phyloP scores from a whole-genome alignment of 2,888 invertebrate genomes.

The Pemphredon lugubris region DNA sequence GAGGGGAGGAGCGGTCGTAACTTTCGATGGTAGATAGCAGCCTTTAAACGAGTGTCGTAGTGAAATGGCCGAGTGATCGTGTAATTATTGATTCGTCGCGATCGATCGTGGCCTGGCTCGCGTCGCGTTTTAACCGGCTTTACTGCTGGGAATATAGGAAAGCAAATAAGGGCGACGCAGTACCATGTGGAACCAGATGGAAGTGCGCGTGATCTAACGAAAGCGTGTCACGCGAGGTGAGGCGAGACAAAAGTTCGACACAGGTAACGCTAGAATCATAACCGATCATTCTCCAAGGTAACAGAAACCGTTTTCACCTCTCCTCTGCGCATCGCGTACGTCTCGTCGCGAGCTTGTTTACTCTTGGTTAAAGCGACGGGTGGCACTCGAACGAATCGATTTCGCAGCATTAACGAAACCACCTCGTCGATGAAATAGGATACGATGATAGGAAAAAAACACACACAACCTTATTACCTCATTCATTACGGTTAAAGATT shows the following conservation, averaged over 20 bases:
- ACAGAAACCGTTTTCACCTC: constrained; percentile 40
- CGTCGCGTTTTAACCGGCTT: constrained; percentile 16
- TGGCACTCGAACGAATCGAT: constrained; percentile 56
- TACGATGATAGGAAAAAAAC: constrained; percentile 65
- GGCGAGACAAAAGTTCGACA: constrained; percentile 26
- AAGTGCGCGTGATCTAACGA: constrained; percentile 33
- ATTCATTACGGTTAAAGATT: constrained; percentile 80
- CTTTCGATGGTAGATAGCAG: no score
- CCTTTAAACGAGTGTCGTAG: not conserved
- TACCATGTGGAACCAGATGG: constrained; percentile 27
- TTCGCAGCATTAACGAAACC: constrained; percentile 64
- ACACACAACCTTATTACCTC: constrained; percentile 81
- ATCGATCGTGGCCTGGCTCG: constrained; percentile 44
- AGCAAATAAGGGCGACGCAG: constrained; percentile 25
- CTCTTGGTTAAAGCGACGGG: constrained; percentile 55
- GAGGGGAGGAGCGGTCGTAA: no score
- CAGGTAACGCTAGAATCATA: constrained; percentile 2
- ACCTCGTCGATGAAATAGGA: constrained; percentile 68
- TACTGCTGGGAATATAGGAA: constrained; percentile 1
- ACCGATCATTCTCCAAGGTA: constrained; percentile 2
- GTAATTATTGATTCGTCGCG: constrained; percentile 33
- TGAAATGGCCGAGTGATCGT: not conserved
- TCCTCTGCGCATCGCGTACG: constrained; percentile 49
- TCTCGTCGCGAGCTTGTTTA: constrained; percentile 35
- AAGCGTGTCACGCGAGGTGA: constrained; percentile 32